Conservation (phyloP, 2,888 invertebrate species). For the Heliconius cydno region DNA sequence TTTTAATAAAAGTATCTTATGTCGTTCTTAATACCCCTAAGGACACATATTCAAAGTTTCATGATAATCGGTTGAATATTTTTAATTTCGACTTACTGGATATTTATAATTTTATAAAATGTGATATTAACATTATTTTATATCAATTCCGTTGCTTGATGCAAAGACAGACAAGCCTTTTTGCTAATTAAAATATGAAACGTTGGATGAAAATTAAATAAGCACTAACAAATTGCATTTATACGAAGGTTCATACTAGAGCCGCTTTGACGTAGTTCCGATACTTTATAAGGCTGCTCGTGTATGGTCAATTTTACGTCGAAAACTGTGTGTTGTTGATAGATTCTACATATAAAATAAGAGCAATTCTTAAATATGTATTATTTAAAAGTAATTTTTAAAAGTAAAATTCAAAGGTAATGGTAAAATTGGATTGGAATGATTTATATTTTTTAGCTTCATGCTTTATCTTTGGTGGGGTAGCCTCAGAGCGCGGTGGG, state of each 20-base stretch:
- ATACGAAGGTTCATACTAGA: constrained; percentile 56
- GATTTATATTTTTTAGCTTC: neutral
- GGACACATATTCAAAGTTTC: too few species aligned
- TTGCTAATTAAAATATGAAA: constrained; percentile 67
- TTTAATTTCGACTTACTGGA: too few species aligned
- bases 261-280: constrained; percentile 56
- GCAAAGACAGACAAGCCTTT: constrained; percentile 58
- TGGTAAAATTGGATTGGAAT: neutral
- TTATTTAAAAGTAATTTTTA: neutral
- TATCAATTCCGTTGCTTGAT: constrained; percentile 55
- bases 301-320: constrained; percentile 54
- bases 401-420: too few species aligned
- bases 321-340: constrained; percentile 36
- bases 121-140: constrained; percentile 27
- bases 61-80: too few species aligned
- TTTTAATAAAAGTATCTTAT: too few species aligned
- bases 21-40: too few species aligned
- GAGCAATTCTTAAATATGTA: neutral
- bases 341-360: neutral
- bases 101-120: too few species aligned
- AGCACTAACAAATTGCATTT: constrained; percentile 64
- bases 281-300: constrained; percentile 56
- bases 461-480: too few species aligned
- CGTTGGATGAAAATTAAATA: constrained; percentile 66
- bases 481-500: too few species aligned